Percentiles rank a stretch among this genome's conserved stretches.
Conservation (phyloP, 2,113 vertebrate genomes). For the Chinchilla lanigera region DNA sequence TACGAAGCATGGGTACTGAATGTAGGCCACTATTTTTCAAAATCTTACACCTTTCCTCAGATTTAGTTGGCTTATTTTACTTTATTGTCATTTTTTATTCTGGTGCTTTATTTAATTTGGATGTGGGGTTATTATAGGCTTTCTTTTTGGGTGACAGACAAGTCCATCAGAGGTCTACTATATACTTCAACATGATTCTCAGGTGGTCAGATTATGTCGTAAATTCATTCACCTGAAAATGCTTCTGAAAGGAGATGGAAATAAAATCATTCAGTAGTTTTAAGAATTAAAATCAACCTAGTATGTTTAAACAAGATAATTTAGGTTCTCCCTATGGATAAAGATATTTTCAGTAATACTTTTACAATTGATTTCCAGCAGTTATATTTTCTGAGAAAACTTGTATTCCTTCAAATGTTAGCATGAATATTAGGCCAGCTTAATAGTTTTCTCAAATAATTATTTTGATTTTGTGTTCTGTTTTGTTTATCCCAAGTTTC, state of each 20-base stretch:
- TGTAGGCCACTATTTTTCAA: not conserved
- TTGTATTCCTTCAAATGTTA: not conserved
- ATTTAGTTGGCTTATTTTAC: not conserved
- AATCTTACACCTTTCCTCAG: not conserved
- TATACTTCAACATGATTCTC: not conserved
- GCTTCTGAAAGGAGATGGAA: not conserved
- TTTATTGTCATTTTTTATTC: not conserved
- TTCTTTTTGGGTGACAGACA: not conserved
- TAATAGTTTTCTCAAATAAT: not conserved
- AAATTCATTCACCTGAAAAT: constrained; percentile 20
- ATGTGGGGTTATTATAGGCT: not conserved
- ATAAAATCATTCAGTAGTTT: not conserved
- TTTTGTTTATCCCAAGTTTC: not conserved
- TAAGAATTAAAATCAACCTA: not conserved
- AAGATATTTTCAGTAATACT: not conserved
- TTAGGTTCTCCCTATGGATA: not conserved
- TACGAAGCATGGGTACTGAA: not conserved
- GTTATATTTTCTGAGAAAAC: not conserved
- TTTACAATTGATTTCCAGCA: not conserved
- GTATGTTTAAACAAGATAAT: not conserved
- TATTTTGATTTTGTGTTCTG: not conserved
- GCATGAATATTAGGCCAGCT: not conserved
- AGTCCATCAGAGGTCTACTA: not conserved
- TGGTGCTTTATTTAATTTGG: not conserved
- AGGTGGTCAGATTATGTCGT: not conserved